Base-by-base conservation (phyloP, 1,140 invertebrate species). In the Eubasilissa regina region DNA sequence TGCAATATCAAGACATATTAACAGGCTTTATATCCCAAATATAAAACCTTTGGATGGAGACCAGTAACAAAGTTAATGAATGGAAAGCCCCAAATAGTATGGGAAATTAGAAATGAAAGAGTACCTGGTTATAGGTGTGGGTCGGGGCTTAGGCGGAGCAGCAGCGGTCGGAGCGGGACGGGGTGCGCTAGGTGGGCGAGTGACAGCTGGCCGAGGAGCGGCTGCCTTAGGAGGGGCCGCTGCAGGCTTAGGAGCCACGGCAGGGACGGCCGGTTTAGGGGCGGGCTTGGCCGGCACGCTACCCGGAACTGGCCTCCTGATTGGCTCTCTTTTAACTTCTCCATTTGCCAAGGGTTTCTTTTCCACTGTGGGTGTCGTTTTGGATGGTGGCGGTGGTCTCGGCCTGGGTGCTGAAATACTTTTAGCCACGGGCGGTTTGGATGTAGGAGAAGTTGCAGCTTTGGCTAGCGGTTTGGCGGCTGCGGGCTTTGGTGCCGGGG, bases 261-360 rank as follows among this genome's bases (percentile, higher is more conserved):
- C 21, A 43, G 80, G 77, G 13, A 80, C 75, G 53, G 81, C 75
- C 47, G 62, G 79, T 19, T 60, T 60, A 19, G 66, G 66, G 55
- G 83, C 43, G 0, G 81, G 43, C 51, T 66, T 70, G 58, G 74
- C 53, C 73, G 77, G 15, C 11, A 73, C 51, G 3, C 53, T 81
- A 1, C 44, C 56, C 12, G 78, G 15, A 15, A 45, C 56, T 3
- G 77, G 58, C 62, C 62, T 78, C 45, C 62, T 82, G 72, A 77
- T 73, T 4, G 74, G 47, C 58, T 79, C 81, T 70, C 70, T 62
- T 45, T 89, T 90, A 0, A 87, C 84, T 9, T 91, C 90, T 6
- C 89, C 89, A 81, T 90, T 91, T 0, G 85, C 83, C 0, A 86
- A 79, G 3, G 88, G 78, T 80, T 89, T 90, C 64, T 88, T 89